Percentiles rank a stretch among this genome's conserved stretches.
phyloP scores from a whole-genome alignment of 2,797 vertebrate species.

The Sebastes flavidus region DNA sequence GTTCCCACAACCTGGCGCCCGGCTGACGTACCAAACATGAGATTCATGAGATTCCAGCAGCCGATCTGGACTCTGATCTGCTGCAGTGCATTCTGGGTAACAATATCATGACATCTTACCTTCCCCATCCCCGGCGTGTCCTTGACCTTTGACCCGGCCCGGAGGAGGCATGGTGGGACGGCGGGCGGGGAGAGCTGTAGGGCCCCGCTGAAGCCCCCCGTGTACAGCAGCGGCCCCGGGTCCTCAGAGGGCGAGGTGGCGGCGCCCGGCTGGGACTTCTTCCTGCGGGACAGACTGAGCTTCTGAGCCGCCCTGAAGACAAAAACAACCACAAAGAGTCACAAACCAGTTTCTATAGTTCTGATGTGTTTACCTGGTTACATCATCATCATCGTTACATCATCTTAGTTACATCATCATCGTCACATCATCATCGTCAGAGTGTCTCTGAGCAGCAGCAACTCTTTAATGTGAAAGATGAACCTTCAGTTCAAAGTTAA shows the following conservation, averaged over 20 bases:
- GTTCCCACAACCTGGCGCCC: too few species aligned
- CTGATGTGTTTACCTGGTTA: too few species aligned
- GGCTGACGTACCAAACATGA: too few species aligned
- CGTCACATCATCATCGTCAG: too few species aligned
- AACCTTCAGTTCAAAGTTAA: too few species aligned
- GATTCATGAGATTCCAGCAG: neutral
- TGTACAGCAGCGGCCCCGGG: slow-evolving; percentile 81
- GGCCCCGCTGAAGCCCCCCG: slow-evolving; percentile 86
- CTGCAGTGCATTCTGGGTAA: neutral
- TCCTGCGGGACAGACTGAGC: slow-evolving; percentile 92
- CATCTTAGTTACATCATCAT: too few species aligned
- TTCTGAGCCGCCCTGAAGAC: slow-evolving; percentile 91
- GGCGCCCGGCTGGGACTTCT: slow-evolving; percentile 79
- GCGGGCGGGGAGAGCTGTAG: slow-evolving; percentile 91
- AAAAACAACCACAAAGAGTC: neutral
- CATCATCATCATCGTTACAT: too few species aligned
- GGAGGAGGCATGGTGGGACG: slow-evolving; percentile 90
- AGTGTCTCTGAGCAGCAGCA: too few species aligned
- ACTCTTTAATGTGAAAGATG: too few species aligned
- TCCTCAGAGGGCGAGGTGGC: slow-evolving; percentile 43
- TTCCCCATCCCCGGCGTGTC: slow-evolving; percentile 90
- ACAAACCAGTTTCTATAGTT: neutral
- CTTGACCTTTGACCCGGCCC: slow-evolving; percentile 91
- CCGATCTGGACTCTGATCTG: neutral
- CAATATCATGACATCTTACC: slow-evolving; percentile 74